phyloP scores from a whole-genome alignment of 2,797 vertebrate genomes.

The Nannoperca obscura region DNA sequence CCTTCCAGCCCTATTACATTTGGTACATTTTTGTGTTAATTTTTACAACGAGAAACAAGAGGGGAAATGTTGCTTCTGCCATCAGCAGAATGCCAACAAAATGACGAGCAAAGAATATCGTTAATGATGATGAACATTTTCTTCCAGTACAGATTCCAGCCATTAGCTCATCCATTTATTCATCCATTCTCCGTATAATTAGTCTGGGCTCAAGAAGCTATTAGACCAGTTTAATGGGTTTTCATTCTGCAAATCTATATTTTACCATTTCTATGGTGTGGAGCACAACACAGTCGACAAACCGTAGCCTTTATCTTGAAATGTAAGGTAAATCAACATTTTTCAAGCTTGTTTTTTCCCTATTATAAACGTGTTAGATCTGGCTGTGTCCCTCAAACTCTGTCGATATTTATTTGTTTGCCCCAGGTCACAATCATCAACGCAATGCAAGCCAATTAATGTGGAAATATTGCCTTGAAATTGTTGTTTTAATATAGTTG shows the following conservation, averaged over 20 bases:
- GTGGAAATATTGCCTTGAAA: slow-evolving; percentile 16
- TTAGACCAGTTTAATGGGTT: background rate
- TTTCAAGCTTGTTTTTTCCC: background rate
- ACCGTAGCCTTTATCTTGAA: background rate
- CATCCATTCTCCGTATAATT: slow-evolving; percentile 12
- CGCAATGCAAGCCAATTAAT: slow-evolving; percentile 8
- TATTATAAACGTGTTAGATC: background rate
- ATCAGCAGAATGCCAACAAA: slow-evolving; percentile 41
- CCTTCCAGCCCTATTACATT: slow-evolving; percentile 29
- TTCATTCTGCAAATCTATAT: slow-evolving; percentile 5
- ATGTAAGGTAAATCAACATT: background rate
- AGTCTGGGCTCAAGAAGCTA: slow-evolving; percentile 4
- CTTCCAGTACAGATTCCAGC: slow-evolving; percentile 1
- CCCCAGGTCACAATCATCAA: background rate
- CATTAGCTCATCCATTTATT: background rate
- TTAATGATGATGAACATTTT: slow-evolving; percentile 29
- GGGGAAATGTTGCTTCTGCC: slow-evolving; percentile 29
- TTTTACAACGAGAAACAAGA: slow-evolving; percentile 39
- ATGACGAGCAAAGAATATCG: slow-evolving; percentile 27
- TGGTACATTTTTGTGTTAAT: slow-evolving; percentile 36
- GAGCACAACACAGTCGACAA: background rate
- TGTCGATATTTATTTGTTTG: slow-evolving; percentile 19
- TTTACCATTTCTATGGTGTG: background rate
- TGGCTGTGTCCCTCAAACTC: background rate
- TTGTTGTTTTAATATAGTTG: background rate